These are phyloP conservation scores for Alloplasta piceator DNA, from an alignment of 2,888 invertebrate species.

Conservation along the genomic window DNA sequence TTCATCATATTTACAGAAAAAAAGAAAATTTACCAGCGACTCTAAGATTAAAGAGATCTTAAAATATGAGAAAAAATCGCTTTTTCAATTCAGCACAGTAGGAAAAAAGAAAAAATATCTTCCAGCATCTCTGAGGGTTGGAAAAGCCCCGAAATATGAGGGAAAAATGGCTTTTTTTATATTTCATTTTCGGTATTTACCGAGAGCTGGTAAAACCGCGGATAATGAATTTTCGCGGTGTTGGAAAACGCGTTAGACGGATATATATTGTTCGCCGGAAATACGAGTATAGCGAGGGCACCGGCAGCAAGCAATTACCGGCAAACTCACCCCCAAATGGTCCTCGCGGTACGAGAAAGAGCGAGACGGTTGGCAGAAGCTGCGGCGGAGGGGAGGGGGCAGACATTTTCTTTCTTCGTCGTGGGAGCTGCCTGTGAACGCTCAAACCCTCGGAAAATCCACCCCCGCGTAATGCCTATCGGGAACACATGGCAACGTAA, in stretches of 20 bases:
- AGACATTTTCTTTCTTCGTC: slow-evolving; percentile 55
- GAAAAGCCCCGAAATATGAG: not conserved
- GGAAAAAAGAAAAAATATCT: too few relatives aligned
- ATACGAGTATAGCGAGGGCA: slow-evolving; percentile 31
- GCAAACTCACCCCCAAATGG: slow-evolving; percentile 21
- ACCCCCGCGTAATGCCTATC: slow-evolving; percentile 50
- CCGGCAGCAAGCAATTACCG: slow-evolving; percentile 57
- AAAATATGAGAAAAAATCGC: too few relatives aligned
- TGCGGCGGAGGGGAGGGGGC: not conserved
- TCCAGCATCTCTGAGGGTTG: too few relatives aligned
- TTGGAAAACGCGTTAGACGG: slow-evolving; percentile 45
- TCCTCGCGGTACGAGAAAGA: not conserved
- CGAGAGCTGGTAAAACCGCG: slow-evolving; percentile 3
- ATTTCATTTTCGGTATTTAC: slow-evolving; percentile 15
- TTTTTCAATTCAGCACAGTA: too few relatives aligned
- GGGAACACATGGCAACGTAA: slow-evolving; percentile 59
- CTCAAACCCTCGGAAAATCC: slow-evolving; percentile 31
- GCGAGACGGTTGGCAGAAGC: not conserved
- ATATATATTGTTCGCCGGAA: slow-evolving; percentile 27
- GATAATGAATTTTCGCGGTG: slow-evolving; percentile 47
- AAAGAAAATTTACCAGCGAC: not conserved
- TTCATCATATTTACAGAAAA: too few relatives aligned
- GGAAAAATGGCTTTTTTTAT: not conserved
- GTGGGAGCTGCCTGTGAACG: too few relatives aligned
- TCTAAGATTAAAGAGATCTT: too few relatives aligned